These are phyloP conservation scores for Mayetiola destructor DNA, from an alignment of 2,888 invertebrate species.

Conservation along the genomic window DNA sequence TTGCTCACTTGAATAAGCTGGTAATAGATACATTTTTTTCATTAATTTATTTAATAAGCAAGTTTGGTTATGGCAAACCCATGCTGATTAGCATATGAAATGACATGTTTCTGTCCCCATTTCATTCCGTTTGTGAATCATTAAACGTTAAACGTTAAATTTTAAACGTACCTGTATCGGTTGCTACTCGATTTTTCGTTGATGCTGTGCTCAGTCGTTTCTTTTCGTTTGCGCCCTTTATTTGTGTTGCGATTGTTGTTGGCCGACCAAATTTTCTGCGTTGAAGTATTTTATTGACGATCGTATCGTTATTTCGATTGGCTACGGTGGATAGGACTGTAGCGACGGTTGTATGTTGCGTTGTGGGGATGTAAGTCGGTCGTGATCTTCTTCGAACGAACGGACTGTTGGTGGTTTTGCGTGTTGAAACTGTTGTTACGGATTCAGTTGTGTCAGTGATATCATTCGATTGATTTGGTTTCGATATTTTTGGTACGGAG, in stretches of 20 bases:
- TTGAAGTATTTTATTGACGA: constrained; percentile 17
- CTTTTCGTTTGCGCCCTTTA: constrained; percentile 2
- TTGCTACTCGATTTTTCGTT: constrained; percentile 23
- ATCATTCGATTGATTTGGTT: constrained; percentile 18
- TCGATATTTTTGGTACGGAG: constrained; percentile 10
- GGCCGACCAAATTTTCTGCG: constrained; percentile 23
- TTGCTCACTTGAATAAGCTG: no score
- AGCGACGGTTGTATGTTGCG: constrained; percentile 18
- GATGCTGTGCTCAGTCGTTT: constrained; percentile 15
- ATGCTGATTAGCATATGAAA: no score
- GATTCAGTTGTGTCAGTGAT: constrained; percentile 21
- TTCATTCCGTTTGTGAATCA: no score
- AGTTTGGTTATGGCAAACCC: no score
- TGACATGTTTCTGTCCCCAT: no score
- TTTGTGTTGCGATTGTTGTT: constrained; percentile 15
- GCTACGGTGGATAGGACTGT: constrained; percentile 21
- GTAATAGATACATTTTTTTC: no score
- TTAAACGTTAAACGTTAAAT: no score
- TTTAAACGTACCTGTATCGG: constrained; percentile 23
- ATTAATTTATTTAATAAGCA: no score
- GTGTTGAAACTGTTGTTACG: constrained; percentile 29
- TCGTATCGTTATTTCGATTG: constrained; percentile 23
- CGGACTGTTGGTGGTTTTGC: constrained; percentile 22
- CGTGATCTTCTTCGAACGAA: constrained; percentile 15
- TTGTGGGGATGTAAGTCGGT: constrained; percentile 16